Percentiles rank a stretch among this genome's conserved stretches.
Evolutionary conservation across 2,888 invertebrate genomes (phyloP).

Genomic region (Incurvaria masculella): DNA sequence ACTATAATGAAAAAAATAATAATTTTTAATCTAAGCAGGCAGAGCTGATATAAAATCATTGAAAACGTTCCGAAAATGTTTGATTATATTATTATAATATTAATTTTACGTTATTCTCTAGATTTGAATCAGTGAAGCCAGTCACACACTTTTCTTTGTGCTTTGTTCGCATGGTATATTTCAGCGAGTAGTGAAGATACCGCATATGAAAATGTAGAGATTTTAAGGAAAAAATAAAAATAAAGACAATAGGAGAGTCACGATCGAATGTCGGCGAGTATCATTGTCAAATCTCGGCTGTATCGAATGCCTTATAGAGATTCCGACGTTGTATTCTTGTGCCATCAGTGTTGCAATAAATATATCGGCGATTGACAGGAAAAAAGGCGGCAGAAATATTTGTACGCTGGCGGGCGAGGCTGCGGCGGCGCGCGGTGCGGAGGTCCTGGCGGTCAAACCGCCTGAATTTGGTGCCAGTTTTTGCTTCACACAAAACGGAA

Average conservation of each 20-base stretch:
- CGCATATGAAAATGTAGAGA: slow-evolving; percentile 24
- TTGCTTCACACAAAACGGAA: neutral
- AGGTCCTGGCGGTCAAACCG: slow-evolving; percentile 29
- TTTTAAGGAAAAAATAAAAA: slow-evolving; percentile 31
- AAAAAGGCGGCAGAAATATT: slow-evolving; percentile 36
- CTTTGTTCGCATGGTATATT: too few relatives aligned
- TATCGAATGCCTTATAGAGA: slow-evolving; percentile 21
- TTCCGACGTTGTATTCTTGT: neutral
- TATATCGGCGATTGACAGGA: slow-evolving; percentile 34
- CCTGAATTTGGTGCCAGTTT: slow-evolving; percentile 15
- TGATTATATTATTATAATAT: too few relatives aligned
- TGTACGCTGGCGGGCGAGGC: neutral
- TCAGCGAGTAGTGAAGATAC: slow-evolving; percentile 26
- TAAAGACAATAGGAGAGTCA: slow-evolving; percentile 36
- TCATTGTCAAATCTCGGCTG: slow-evolving; percentile 39
- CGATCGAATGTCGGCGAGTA: slow-evolving; percentile 32
- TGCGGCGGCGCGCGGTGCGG: slow-evolving; percentile 31
- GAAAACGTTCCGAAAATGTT: too few relatives aligned
- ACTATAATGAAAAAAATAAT: too few relatives aligned
- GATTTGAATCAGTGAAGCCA: too few relatives aligned
- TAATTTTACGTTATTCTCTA: too few relatives aligned
- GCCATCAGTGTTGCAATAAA: slow-evolving; percentile 44
- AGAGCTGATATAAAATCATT: too few relatives aligned
- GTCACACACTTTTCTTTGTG: too few relatives aligned
- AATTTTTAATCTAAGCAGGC: too few relatives aligned